Evolutionary conservation across 2,888 invertebrate species (phyloP).

Genomic region (Chouioia cunea): DNA sequence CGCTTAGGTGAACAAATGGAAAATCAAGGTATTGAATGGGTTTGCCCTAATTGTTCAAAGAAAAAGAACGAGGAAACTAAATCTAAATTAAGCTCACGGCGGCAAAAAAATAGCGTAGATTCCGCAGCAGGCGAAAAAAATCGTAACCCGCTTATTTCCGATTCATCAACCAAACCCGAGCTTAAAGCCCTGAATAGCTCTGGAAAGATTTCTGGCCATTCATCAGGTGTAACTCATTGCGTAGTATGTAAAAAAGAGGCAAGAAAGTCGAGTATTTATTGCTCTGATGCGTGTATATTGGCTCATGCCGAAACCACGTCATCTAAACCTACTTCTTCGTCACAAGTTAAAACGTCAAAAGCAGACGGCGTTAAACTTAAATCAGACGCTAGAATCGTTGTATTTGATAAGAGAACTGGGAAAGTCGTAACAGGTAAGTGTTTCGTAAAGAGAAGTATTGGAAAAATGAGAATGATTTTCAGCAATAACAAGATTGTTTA

Average conservation of each 20-base stretch:
- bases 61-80: conserved; percentile 66
- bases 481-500: not conserved
- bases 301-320: conserved; percentile 81
- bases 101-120: conserved; percentile 47
- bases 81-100: conserved; percentile 37
- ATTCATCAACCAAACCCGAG: not conserved
- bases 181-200: conserved; percentile 5
- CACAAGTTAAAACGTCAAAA: conserved; percentile 49
- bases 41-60: conserved; percentile 85
- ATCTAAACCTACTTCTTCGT: conserved; percentile 55
- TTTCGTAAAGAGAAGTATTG: conserved; percentile 27
- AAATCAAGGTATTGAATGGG: conserved; percentile 88
- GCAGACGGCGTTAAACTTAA: conserved; percentile 56
- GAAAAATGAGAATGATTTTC: not conserved
- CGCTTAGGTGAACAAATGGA: conserved; percentile 85
- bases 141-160: conserved; percentile 19
- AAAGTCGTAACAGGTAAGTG: conserved; percentile 70
- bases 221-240: conserved; percentile 70
- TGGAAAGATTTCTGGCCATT: conserved; percentile 27
- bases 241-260: conserved; percentile 84
- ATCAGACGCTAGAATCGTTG: conserved; percentile 73
- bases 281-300: conserved; percentile 88
- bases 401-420: conserved; percentile 87
- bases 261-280: conserved; percentile 87
- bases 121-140: not conserved